Evolutionary conservation across 2,113 vertebrate species (phyloP), one percentile per base, ranked within the genome.

Genomic region (Opisthocomus hoazin): DNA sequence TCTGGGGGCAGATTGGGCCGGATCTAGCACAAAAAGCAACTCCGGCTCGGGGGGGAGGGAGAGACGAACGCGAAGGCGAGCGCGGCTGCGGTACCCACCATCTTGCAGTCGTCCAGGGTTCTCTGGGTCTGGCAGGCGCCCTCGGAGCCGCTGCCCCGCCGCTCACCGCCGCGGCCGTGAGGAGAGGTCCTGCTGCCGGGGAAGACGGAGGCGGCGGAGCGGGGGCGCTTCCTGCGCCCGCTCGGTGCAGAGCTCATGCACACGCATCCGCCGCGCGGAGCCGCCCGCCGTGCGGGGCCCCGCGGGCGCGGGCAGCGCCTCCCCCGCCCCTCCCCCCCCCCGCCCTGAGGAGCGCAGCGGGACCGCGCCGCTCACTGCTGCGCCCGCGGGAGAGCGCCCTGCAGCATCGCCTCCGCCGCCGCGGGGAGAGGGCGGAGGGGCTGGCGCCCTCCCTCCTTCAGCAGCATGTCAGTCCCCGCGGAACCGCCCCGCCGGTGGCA

Each of bases 191-290:
- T 98, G 98, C 98, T 98, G 98, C 98, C 98, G 97, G 98, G 99
- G 97, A 99, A 99, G 98, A 99, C 98, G 97, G 98, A 98, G 98
- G 98, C 98, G 96, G 98, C 97, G 89, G 99, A 98, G 95, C 97
- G 98, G 98, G 99, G 99, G 99, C 99, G 99, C 98, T 99, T 99
- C 97, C 99, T 99, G 99, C 99, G 99, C 99, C 99, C 99, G 98
- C 99, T 99, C 99, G 98, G 97, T 98, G 99, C 99, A 98, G 99
- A 98, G 99, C 98, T 99, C 99, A 99, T 99, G 99, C 99, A 99
- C 98, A 98, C 99, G 98, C 99, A 99, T 98, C 98, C 98, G 98
- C 98, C 94, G 88, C 46, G 90, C 84, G 84, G 92, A 91, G 82
- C 77, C 92, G 71, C 87, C 95, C 41, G 84, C 70, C 36, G 26